Evolutionary conservation across 2,888 invertebrate genomes (phyloP), one percentile per base, ranked within the genome.

Genomic region (Microplitis deprimator): DNA sequence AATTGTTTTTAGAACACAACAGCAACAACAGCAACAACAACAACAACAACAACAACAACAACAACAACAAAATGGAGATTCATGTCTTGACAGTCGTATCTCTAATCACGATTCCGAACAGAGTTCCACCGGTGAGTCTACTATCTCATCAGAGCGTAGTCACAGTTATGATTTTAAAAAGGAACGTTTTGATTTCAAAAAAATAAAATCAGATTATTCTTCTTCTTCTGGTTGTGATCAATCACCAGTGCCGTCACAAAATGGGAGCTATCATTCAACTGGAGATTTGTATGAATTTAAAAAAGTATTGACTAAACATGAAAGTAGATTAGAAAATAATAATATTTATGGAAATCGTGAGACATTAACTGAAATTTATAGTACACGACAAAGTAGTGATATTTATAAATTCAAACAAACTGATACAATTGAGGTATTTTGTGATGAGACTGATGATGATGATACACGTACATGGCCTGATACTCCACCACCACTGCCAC

Each of bases 401-500:
- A 77, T 88, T 61, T 88, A 88, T 74, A 79, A 86, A 62, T 88
- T 88, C 79, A 88, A 89, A 75, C 87, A 88, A 77, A 85, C 86
- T 16, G 89, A 89, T 68, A 83, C 86, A 41, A 85, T 87, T 78
- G 86, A 88, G 80, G 75, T 82, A 38, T 90, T 90, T 8, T 79
- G 76, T 20, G 77, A 71, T 40, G 86, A 91, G 5, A 91, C 91
- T 76, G 91, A 91, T 79, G 86, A 91, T 79, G 86, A 85, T 73
- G 88, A 74, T 72, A 83, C 84, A 73, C 84, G 82, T 78, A 88
- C 85, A 10, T 89, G 86, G 88, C 87, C 87, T 2, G 92, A 91
- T 82, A 91, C 92, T 86, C 93, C 92, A 4, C 93, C 92, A 10
- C 93, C 92, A 1, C 91, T 93, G 50, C 93, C 93, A 0, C 93